A percentile compares a stretch with the other conserved stretches of the same genome.
Conservation (phyloP, 2,888 invertebrate species). For the Melipona bicolor region DNA sequence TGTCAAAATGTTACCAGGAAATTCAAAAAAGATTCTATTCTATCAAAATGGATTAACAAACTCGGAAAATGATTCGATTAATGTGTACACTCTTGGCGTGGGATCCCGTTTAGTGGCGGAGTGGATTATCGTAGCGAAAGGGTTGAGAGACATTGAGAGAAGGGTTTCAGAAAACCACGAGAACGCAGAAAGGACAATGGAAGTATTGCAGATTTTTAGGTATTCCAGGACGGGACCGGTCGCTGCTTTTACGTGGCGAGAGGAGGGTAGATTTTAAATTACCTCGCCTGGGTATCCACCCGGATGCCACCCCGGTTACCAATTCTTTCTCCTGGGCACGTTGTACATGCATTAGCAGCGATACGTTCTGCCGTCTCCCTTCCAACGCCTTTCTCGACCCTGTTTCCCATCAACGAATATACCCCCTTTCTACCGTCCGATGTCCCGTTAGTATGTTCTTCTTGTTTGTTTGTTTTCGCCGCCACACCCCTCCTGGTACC, state of each 20-base stretch:
- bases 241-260: background rate
- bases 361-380: constrained; percentile 42
- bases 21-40: too few species aligned
- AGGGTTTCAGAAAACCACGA: background rate
- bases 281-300: constrained; percentile 33
- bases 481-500: background rate
- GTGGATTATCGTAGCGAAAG: too few species aligned
- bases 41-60: too few species aligned
- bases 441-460: constrained; percentile 31
- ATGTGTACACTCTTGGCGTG: too few species aligned
- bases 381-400: background rate
- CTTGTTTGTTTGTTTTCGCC: constrained; percentile 51
- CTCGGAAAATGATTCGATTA: too few species aligned
- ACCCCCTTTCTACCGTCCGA: constrained; percentile 6
- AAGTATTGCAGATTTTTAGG: background rate
- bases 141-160: background rate
- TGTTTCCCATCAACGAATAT: background rate
- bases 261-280: constrained; percentile 46
- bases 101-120: too few species aligned
- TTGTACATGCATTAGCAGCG: constrained; percentile 64
- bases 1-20: too few species aligned
- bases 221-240: background rate
- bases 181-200: background rate
- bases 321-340: constrained; percentile 52
- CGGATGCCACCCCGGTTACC: constrained; percentile 30